Percentiles rank a stretch among this genome's conserved stretches.
These are phyloP conservation scores for Plecotus auritus DNA, from an alignment of 2,113 vertebrate species.

Conservation along the genomic window DNA sequence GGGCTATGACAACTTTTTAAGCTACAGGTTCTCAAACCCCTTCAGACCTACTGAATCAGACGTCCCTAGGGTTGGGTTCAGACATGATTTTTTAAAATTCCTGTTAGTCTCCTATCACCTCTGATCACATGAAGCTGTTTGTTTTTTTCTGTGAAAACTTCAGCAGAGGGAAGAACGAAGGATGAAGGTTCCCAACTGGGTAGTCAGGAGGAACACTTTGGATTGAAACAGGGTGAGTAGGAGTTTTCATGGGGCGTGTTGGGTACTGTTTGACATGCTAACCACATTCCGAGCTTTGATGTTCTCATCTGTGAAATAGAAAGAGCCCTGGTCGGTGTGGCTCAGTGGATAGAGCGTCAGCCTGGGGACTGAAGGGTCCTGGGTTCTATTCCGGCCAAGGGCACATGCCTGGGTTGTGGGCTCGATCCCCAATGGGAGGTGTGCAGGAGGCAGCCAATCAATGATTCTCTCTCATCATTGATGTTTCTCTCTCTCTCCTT, in stretches of 20 bases:
- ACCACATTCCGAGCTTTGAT: background rate
- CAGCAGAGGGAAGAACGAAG: background rate
- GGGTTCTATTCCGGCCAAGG: too few species aligned
- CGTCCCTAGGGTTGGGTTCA: background rate
- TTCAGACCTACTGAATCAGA: background rate
- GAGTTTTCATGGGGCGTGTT: fast-evolving
- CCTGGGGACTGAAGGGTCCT: too few species aligned
- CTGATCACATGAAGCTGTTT: background rate
- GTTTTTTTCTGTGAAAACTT: background rate
- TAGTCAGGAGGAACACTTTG: background rate
- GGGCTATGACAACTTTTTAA: background rate
- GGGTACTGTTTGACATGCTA: background rate
- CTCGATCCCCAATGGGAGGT: too few species aligned
- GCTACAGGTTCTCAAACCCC: background rate
- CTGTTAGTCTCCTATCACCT: background rate
- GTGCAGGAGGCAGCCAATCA: too few species aligned
- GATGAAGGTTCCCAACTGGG: background rate
- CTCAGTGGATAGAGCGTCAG: too few species aligned
- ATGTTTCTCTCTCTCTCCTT: too few species aligned
- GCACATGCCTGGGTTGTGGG: too few species aligned
- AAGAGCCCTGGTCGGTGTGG: too few species aligned
- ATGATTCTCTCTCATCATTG: too few species aligned
- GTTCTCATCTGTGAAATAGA: background rate
- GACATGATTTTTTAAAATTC: background rate
- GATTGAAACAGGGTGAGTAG: background rate